A percentile compares a stretch with the other conserved stretches of the same genome.
These are phyloP conservation scores for Myiagra hebetior DNA, from an alignment of 2,113 vertebrate species.

Conservation along the genomic window DNA sequence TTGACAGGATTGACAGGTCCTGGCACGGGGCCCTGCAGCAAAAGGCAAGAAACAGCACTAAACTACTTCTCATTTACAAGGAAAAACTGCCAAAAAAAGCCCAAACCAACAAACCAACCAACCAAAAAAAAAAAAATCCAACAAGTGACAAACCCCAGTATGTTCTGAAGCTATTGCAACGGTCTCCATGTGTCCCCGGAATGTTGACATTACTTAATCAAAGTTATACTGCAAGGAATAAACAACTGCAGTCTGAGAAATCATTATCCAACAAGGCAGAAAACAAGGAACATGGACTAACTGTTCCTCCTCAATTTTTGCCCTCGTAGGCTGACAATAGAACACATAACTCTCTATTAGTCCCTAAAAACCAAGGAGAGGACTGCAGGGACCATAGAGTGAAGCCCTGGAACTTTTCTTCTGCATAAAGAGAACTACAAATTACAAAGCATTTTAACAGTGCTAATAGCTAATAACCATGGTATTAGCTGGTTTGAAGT, in stretches of 20 bases:
- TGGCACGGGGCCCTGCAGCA: background rate
- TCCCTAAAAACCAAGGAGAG: background rate
- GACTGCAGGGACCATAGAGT: background rate
- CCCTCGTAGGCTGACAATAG: fast-evolving
- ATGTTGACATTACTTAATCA: background rate
- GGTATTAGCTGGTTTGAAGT: background rate
- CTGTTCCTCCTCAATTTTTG: background rate
- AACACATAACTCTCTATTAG: background rate
- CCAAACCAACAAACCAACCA: background rate
- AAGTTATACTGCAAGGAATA: background rate
- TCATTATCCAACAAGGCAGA: background rate
- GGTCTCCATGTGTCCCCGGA: background rate
- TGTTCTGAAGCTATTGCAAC: background rate
- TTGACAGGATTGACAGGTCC: background rate
- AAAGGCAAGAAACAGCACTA: background rate
- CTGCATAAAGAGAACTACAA: background rate
- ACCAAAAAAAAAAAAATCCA: background rate
- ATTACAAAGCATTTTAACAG: background rate
- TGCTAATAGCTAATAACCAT: background rate
- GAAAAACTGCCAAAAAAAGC: background rate
- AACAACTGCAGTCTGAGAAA: background rate
- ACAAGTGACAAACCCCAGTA: background rate
- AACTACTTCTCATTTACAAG: background rate
- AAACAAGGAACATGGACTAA: background rate
- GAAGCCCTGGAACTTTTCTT: background rate